Base-by-base conservation (phyloP, 2,797 vertebrate genomes). In the Lacerta agilis region DNA sequence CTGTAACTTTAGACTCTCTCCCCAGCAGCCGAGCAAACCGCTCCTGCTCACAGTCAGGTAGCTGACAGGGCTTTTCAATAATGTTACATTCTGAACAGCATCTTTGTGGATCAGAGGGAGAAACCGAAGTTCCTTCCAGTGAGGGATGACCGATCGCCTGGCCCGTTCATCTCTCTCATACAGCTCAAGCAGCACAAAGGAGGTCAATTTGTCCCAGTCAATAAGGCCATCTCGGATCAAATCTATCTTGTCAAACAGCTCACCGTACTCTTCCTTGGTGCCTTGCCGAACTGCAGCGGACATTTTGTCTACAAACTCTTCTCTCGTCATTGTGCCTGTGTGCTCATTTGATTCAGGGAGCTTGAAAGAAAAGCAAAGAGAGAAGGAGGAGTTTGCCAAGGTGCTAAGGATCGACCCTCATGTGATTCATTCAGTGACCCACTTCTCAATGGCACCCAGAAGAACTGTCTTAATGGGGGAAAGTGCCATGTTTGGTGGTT, bases 11-110 rank as follows among this genome's bases (percentile, higher is more conserved):
- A 98, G 94, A 93, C 97, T 96, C 66, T 97, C 96, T 72, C 96
- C 94, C 97, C 97, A 97, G 94, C 97, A 85, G 67, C 95, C 97
- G 84, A 98, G 92, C 58, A 94, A 95, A 81, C 97, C 98, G 87
- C 97, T 97, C 91, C 97, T 97, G 90, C 98, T 98, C 89, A 98
- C 93, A 2, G 97, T 98, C 91, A 98, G 90, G 92, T 98, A 98
- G 88, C 95, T 96, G 84, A 93, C 93, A 38, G 95, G 97, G 80
- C 90, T 96, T 93, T 96, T 97, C 94, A 98, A 95, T 95, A 97
- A 96, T 90, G 97, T 91, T 90, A 98, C 91, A 94, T 97, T 97
- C 93, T 98, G 97, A 85, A 98, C 93, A 3, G 94, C 94, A 87
- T 97, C 97, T 89, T 96, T 97, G 92, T 98, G 98, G 20, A 97